Evolutionary conservation across 2,113 vertebrate genomes (phyloP).

Genomic region (Gnathonemus echidnorhynchus): DNA sequence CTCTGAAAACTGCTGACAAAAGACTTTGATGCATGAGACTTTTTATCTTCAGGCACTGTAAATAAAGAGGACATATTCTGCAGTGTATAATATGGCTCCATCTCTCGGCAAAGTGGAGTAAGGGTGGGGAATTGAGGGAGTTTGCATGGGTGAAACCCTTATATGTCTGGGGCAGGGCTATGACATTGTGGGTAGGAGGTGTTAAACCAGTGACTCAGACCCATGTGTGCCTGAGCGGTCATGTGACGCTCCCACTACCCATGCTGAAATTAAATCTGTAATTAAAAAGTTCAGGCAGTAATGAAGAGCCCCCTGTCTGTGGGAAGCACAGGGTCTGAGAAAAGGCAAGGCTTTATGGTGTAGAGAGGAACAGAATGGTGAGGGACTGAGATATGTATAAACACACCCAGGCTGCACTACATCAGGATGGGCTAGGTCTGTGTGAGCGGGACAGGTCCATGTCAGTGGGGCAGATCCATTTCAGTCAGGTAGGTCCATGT

Average conservation of each 20-base stretch:
- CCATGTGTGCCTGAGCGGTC: background rate
- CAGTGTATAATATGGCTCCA: constrained; percentile 1
- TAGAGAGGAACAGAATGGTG: background rate
- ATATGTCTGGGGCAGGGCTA: background rate
- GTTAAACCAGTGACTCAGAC: background rate
- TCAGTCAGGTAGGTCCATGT: background rate
- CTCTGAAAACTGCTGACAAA: constrained; percentile 35
- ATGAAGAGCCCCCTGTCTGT: background rate
- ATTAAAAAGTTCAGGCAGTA: background rate
- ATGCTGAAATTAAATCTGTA: background rate
- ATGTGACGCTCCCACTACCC: background rate
- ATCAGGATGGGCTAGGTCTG: background rate
- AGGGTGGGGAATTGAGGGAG: background rate
- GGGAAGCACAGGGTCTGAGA: background rate
- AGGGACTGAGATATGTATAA: background rate
- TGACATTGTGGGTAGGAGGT: background rate
- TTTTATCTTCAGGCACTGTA: constrained; percentile 28
- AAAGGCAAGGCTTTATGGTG: background rate
- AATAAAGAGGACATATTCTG: constrained; percentile 26
- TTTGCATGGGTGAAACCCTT: background rate
- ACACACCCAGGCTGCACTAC: background rate
- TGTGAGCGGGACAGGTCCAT: background rate
- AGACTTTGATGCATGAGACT: constrained; percentile 28
- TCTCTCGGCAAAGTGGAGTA: constrained; percentile 16
- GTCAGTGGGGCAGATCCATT: background rate